Base-by-base conservation (phyloP, 2,113 vertebrate species). In the Saguinus imperator region DNA sequence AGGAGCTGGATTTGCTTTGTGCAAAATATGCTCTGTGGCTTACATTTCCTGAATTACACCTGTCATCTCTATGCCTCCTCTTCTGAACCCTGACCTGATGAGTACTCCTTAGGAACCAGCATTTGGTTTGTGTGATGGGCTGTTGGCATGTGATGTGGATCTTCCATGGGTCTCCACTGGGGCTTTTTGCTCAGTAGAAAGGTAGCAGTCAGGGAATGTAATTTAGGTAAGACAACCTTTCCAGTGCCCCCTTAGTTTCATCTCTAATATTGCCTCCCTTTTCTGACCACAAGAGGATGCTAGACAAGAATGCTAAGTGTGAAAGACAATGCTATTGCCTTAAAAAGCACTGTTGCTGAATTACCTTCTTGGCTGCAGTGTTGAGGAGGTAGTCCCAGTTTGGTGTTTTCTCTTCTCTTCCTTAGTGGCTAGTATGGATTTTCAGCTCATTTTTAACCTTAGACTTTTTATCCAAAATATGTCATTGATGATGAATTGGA, bases 31-130 rank as follows among this genome's bases (percentile, higher is more conserved):
- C 32, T 50, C 35, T 6, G 1, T 9, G 48, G 23, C 10, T 61
- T 57, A 6, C 3, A 0, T 7, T 10, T 2, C 23, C 73, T 23
- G 25, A 10, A 0, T 45, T 55, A 9, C 18, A 16, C 48, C 35
- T 6, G 4, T 18, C 25, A 27, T 37, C 43, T 79, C 81, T 5
- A 3, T 16, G 45, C 10, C 27, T 12, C 43, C n/a, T 82, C 23
- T 72, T 79, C n/a, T 66, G 57, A 87, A n/a, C 64, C 21, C 37
- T 37, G 43, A 48, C 64, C 29, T 23, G 12, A 14, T 14, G 50
- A 25, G 6, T 25, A 32, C 25, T 57, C 48, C 6, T 40, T 4
- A 17, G 6, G 57, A 57, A 3, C 40, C 81, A 55, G 70, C 35
- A 8, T 48, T 37, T 58, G 64, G 27, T 14, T 88, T 20, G 0